Evolutionary conservation across 1,140 invertebrate species (phyloP).

Genomic region (Agrilus planipennis): DNA sequence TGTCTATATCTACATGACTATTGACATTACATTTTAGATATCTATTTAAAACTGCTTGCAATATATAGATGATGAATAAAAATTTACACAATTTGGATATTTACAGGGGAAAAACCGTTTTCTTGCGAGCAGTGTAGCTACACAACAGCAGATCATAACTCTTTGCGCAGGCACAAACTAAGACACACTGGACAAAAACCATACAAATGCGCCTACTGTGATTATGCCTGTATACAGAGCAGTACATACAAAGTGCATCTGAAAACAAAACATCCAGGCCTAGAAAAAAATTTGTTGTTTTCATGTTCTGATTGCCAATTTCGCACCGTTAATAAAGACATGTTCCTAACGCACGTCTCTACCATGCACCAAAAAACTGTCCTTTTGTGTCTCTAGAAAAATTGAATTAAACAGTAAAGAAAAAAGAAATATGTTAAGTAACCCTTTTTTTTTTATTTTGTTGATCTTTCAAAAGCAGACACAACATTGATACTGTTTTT

Average conservation of each 20-base stretch:
- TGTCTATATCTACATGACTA: too few species aligned
- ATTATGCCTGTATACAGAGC: conserved; percentile 57
- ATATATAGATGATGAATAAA: too few species aligned
- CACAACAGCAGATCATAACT: conserved; percentile 67
- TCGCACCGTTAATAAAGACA: conserved; percentile 41
- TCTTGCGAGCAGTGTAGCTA: conserved; percentile 66
- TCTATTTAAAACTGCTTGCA: too few species aligned
- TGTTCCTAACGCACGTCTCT: conserved; percentile 29
- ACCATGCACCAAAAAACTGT: conserved; percentile 16
- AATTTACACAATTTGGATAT: too few species aligned
- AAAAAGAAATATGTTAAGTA: too few species aligned
- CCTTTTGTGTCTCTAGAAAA: too few species aligned
- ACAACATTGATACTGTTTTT: too few species aligned
- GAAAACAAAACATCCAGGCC: conserved; percentile 42
- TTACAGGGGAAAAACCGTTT: conserved; percentile 68
- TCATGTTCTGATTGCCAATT: conserved; percentile 41
- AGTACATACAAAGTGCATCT: conserved; percentile 49
- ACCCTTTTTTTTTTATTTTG: too few species aligned
- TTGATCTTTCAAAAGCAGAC: too few species aligned
- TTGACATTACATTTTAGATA: too few species aligned
- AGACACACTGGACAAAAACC: conserved; percentile 60
- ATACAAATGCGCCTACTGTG: conserved; percentile 58
- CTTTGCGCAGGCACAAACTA: conserved; percentile 65
- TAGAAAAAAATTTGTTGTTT: conserved; percentile 37
- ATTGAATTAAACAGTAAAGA: too few species aligned